Conservation (phyloP, 2,113 vertebrate genomes). For the Myotis yumanensis region DNA sequence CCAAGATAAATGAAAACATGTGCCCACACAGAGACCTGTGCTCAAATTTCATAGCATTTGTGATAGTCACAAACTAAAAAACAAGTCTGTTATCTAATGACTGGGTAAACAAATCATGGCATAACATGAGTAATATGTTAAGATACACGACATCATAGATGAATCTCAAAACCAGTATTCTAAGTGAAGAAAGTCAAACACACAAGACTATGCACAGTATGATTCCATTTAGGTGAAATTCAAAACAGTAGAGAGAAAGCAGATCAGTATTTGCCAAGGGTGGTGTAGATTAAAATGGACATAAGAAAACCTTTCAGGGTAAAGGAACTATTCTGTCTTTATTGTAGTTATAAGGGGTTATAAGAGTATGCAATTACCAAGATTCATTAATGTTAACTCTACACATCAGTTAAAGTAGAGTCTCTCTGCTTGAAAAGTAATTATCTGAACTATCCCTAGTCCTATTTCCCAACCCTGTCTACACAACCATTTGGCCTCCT, state of each 20-base stretch:
- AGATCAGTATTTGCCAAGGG: neutral
- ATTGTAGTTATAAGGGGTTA: neutral
- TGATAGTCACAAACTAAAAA: neutral
- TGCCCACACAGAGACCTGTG: neutral
- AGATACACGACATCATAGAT: accelerated
- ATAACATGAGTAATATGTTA: neutral
- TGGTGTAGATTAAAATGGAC: neutral
- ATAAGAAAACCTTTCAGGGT: neutral
- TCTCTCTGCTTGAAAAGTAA: neutral
- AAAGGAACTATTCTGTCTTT: neutral
- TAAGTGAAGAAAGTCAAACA: neutral
- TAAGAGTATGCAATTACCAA: neutral
- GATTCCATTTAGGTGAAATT: neutral
- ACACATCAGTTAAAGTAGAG: neutral
- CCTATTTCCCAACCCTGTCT: neutral
- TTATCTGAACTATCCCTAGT: neutral
- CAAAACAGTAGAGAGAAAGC: neutral
- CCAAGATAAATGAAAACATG: neutral
- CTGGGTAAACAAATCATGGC: neutral
- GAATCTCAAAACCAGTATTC: neutral
- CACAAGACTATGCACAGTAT: neutral
- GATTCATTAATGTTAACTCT: neutral
- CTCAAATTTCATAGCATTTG: neutral
- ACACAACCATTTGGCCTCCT: neutral
- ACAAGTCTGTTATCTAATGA: neutral